These are phyloP conservation scores for Myrmophylax atrothorax DNA, from an alignment of 2,113 vertebrate species.

Conservation along the genomic window DNA sequence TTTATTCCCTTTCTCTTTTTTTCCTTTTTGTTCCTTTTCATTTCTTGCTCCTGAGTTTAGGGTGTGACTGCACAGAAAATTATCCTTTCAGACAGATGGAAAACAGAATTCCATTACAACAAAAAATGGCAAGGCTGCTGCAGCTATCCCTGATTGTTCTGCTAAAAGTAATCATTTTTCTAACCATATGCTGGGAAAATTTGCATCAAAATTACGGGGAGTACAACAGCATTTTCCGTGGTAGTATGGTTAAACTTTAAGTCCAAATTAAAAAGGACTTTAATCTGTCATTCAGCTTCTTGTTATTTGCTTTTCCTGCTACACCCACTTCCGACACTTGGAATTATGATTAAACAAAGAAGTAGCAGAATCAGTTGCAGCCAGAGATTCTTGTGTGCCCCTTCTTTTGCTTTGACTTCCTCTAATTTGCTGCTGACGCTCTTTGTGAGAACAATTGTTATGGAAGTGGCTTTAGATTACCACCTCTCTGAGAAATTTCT, in stretches of 20 bases:
- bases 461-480: background rate
- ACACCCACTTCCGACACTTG: constrained; percentile 55
- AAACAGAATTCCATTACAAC: background rate
- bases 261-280: constrained; percentile 20
- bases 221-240: background rate
- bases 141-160: background rate
- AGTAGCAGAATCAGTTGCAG: background rate
- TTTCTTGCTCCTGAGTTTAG: background rate
- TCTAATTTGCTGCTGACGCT: background rate
- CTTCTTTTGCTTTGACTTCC: constrained; percentile 53
- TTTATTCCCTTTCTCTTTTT: background rate
- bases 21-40: background rate
- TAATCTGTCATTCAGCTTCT: constrained; percentile 9
- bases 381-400: constrained; percentile 28
- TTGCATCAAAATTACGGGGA: background rate
- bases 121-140: background rate
- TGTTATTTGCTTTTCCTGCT: constrained; percentile 59
- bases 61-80: background rate
- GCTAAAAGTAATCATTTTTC: constrained; percentile 12
- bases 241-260: background rate
- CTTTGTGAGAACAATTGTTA: constrained; percentile 14
- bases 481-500: background rate
- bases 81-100: background rate
- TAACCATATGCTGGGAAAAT: background rate
- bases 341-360: constrained; percentile 53